Percentiles rank a stretch among this genome's conserved stretches.
Evolutionary conservation across 2,888 invertebrate genomes (phyloP).

Genomic region (Nesidiocoris tenuis): DNA sequence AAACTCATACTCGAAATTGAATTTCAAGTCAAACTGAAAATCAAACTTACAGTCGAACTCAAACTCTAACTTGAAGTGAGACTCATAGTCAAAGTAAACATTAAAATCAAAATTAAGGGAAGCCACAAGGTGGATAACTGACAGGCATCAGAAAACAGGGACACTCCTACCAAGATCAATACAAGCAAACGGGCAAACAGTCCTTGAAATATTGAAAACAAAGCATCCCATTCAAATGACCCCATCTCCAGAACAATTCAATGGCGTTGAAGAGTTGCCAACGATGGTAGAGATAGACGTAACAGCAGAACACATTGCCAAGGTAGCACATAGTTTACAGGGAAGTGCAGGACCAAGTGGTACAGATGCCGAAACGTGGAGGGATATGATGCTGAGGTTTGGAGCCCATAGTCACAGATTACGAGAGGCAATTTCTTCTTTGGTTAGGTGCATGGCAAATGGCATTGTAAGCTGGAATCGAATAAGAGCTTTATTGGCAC

Average conservation of each 20-base stretch:
- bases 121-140: too few relatives aligned
- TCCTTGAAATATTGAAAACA: neutral
- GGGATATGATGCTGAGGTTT: constrained; percentile 8
- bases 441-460: neutral
- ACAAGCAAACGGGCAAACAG: too few relatives aligned
- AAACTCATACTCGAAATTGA: too few relatives aligned
- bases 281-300: constrained; percentile 10
- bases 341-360: constrained; percentile 12
- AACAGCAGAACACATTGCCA: constrained; percentile 4
- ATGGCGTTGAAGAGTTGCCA: neutral
- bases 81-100: too few relatives aligned
- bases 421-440: neutral
- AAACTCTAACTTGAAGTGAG: too few relatives aligned
- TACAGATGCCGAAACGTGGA: neutral
- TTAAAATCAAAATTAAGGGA: too few relatives aligned
- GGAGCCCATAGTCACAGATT: neutral
- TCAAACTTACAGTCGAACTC: too few relatives aligned
- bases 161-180: too few relatives aligned
- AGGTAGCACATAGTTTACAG: constrained; percentile 3
- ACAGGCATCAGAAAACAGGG: too few relatives aligned
- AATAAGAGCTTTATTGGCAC: neutral
- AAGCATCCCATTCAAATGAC: constrained; percentile 12
- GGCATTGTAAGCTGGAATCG: constrained; percentile 1
- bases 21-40: too few relatives aligned
- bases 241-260: neutral